Evolutionary conservation across 2,888 invertebrate genomes (phyloP).

Genomic region (Thymelicus lineola): DNA sequence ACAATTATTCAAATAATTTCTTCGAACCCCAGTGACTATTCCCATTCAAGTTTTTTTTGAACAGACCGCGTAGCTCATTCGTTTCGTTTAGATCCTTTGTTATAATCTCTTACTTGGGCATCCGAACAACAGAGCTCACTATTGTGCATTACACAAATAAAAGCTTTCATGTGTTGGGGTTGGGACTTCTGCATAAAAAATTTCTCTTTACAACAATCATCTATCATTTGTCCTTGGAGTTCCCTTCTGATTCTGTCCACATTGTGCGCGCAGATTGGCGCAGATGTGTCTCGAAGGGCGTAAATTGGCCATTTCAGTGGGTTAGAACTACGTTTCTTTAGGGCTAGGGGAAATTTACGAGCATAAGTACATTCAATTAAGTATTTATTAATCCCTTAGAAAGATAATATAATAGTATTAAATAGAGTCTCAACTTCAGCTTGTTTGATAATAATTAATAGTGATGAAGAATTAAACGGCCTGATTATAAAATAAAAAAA

Average conservation of each 20-base stretch:
- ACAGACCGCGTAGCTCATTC: not conserved
- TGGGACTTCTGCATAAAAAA: not conserved
- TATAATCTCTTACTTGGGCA: not conserved
- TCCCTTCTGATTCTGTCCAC: not conserved
- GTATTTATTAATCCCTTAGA: not conserved
- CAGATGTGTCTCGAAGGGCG: not conserved
- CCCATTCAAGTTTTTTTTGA: not conserved
- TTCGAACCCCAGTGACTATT: not conserved
- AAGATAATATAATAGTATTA: no score
- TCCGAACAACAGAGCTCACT: not conserved
- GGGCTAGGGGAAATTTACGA: not conserved
- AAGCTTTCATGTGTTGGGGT: slow-evolving; percentile 2
- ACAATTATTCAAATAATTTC: no score
- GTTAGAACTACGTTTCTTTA: not conserved
- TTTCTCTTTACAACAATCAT: not conserved
- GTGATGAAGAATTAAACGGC: no score
- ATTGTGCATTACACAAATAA: not conserved
- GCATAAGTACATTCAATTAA: not conserved
- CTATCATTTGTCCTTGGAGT: slow-evolving; percentile 4
- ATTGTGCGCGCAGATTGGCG: not conserved
- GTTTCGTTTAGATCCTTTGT: slow-evolving; percentile 1
- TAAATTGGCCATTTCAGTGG: not conserved
- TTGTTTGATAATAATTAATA: no score
- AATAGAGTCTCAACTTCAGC: no score
- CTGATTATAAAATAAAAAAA: no score